phyloP scores from a whole-genome alignment of 2,888 invertebrate genomes.

The Meteorus cinctellus region DNA sequence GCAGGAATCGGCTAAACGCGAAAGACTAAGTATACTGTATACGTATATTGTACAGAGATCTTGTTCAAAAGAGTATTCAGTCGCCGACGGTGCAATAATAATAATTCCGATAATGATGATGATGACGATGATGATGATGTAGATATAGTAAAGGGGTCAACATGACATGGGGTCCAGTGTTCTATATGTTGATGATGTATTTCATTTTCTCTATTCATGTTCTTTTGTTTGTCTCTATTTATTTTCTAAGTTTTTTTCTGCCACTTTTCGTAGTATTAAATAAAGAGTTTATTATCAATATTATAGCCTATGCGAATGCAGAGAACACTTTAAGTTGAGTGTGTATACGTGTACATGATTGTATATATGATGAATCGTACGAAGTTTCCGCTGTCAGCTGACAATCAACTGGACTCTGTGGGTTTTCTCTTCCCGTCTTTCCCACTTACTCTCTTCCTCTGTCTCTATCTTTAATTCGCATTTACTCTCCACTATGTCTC shows the following conservation, averaged over 20 bases:
- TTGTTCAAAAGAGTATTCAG: slow-evolving; percentile 9
- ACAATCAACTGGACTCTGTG: slow-evolving; percentile 21
- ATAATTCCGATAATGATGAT: not conserved
- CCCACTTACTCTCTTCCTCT: not conserved
- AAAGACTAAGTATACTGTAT: slow-evolving; percentile 5
- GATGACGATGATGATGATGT: slow-evolving; percentile 10
- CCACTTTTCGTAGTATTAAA: not conserved
- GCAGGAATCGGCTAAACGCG: not conserved
- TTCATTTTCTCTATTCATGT: not conserved
- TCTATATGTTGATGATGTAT: slow-evolving; percentile 1
- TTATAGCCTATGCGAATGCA: not conserved
- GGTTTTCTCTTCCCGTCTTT: slow-evolving; percentile 14
- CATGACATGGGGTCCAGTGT: not conserved
- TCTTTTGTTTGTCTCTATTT: not conserved
- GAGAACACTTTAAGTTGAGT: not conserved
- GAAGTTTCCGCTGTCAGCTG: slow-evolving; percentile 38
- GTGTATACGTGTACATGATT: not conserved
- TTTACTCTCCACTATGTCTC: too few relatives aligned
- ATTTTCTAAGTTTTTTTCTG: not conserved
- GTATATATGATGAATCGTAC: slow-evolving; percentile 17
- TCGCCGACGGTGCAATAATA: slow-evolving; percentile 10
- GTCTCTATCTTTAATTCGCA: not conserved
- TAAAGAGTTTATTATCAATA: not conserved
- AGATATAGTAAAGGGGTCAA: slow-evolving; percentile 1
- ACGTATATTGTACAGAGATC: not conserved